Base-by-base conservation (phyloP, 92 coral and sea anemone genomes). In the Pocillopora grandis region DNA sequence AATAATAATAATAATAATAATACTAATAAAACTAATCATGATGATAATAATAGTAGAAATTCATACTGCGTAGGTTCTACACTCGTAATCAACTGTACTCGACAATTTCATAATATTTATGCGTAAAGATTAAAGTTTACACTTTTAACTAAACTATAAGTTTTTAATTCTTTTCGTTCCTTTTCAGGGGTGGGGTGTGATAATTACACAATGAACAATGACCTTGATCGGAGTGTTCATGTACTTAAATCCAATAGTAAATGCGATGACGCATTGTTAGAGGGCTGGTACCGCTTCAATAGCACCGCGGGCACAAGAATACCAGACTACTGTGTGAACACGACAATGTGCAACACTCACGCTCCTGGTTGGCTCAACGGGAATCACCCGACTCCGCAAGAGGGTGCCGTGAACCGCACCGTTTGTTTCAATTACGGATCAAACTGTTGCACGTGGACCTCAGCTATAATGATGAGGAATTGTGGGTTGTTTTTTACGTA, bases 291-390 rank as follows among this genome's bases (percentile, higher is more conserved):
- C 79, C 79, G 79, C 49, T 75, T 75, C 2, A 75, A 56, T 18
- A 60, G 79, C 15, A 33, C 62, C 17, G 79, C 79, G 35, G 79
- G 79, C 62, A 2, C 37, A 56, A 75, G 65, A 75, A 20, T 75
- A 10, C 79, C 79, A 35, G 65, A 56, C 21, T 75, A 56, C 63
- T 75, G 79, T n/a, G 79, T 75, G 10, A 13, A 56, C 21, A 8
- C 0, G 49, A 1, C 49, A 33, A 75, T 56, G 65, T 75, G 79
- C n/a, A 75, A 60, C 37, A 75, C 79, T 35, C 79, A 52, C 55
- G 20, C 81, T 12, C 20, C 81, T 13, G 81, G 81, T 58, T 77
- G 81, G 81, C 57, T 77, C 19, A 58, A 77, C 14, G 81, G 71
- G 27, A 77, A 56, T 2, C 67, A 77, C 31, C 81, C 81, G 23